phyloP scores from a whole-genome alignment of 2,113 vertebrate species.

The Macrotus californicus region DNA sequence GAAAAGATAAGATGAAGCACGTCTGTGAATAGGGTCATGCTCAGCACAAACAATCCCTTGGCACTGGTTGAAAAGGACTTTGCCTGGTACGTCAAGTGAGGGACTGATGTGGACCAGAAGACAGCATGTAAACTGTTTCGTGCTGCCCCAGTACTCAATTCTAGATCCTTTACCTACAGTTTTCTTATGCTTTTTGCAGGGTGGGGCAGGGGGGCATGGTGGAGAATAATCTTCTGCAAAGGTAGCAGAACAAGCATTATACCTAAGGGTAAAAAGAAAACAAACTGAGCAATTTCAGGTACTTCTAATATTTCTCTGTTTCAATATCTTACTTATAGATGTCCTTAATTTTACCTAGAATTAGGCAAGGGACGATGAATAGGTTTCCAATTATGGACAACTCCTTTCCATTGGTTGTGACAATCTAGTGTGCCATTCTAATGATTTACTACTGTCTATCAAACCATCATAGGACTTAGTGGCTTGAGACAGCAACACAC shows the following conservation, averaged over 20 bases:
- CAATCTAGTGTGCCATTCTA: not conserved
- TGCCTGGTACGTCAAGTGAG: not conserved
- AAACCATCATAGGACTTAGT: not conserved
- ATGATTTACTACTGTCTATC: not conserved
- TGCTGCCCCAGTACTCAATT: not conserved
- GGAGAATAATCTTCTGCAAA: not conserved
- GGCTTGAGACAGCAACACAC: not conserved
- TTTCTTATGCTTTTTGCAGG: not conserved
- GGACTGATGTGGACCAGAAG: not conserved
- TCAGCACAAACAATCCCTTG: not conserved
- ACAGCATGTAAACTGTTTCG: not conserved
- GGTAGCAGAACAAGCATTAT: not conserved
- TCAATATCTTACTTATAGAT: not conserved
- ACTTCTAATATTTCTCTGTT: not conserved
- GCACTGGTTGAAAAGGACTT: not conserved
- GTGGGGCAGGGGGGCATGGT: not conserved
- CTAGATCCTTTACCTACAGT: not conserved
- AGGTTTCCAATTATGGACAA: not conserved
- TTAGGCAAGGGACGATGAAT: not conserved
- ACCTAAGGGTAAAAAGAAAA: not conserved
- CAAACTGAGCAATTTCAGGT: not conserved
- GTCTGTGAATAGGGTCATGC: not conserved
- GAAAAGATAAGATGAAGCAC: not conserved
- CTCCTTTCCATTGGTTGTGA: not conserved
- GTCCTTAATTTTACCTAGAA: not conserved